Evolutionary conservation across 2,888 invertebrate species (phyloP), one percentile per base, ranked within the genome.

Genomic region (Parnassius smintheus): DNA sequence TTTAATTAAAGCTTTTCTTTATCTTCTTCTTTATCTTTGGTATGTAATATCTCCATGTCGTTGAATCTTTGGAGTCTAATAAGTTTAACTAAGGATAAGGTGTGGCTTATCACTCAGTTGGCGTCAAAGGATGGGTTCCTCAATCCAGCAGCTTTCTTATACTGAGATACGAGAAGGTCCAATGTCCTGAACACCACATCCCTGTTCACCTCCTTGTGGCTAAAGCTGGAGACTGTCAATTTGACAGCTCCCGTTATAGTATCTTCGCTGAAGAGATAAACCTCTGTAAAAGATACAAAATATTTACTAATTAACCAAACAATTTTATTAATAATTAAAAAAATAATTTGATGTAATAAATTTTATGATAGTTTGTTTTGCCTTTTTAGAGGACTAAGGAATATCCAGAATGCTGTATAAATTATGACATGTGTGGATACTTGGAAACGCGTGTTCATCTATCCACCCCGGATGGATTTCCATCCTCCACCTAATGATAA

Each of bases 151-250:
- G 90, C 77, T 55, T 72, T 78, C 62, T 81, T 81, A 70, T 86
- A 88, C 64, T 88, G 87, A 48, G 79, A 70, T 0, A 80, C 79
- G 12, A 84, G 56, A 0, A 85, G 56, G 67, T 92, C 91, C 48
- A 91, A 61, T 3, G 76, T 64, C 1, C 86, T 75, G 67, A 78
- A 82, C 0, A 76, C 67, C 9, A 90, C 68, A 70, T 91, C 89
- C 9, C 74, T 73, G 71, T 82, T 84, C 45, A 88, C n/a, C 1
- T 69, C 67, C 65, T 75, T 69, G 74, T 81, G 77, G 10, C 77
- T 72, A 61, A 87, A 69, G 66, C 89, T 86, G 9, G 68, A 61
- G 25, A 86, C 70, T 0, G 75, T 64, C 64, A 85, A 73, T 2
- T 62, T 59, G 0, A 81, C 76, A 0, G 85, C 74, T 1, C 65